These are phyloP conservation scores for Myocastor coypus DNA, from an alignment of 2,113 vertebrate species.

Conservation along the genomic window DNA sequence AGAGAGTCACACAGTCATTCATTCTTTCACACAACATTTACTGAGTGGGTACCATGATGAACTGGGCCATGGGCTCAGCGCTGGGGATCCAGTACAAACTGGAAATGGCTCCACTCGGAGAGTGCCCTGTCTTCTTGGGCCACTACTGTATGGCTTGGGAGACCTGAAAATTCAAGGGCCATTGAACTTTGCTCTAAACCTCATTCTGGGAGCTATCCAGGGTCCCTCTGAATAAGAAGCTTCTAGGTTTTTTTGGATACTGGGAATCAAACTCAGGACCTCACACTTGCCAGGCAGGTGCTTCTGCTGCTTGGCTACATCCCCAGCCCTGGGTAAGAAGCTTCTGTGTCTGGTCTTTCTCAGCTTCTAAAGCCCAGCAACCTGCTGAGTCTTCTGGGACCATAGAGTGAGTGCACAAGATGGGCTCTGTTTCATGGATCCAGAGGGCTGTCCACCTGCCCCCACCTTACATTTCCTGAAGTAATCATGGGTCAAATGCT, in stretches of 20 bases:
- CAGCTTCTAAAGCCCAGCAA: not conserved
- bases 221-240: not conserved
- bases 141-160: not conserved
- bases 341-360: not conserved
- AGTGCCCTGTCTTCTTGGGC: not conserved
- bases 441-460: rapidly evolving
- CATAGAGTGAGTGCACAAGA: rapidly evolving
- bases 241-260: not conserved
- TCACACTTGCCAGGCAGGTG: too few species aligned
- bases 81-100: not conserved
- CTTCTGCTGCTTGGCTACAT: too few species aligned
- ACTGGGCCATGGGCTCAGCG: not conserved
- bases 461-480: not conserved
- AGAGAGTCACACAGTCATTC: not conserved
- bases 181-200: not conserved
- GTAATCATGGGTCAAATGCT: not conserved
- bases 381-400: not conserved
- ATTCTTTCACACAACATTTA: not conserved
- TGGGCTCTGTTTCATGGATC: not conserved
- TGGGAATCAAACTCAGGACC: too few species aligned
- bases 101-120: not conserved
- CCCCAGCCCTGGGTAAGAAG: not conserved
- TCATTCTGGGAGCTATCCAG: not conserved
- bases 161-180: not conserved
- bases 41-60: not conserved